Conservation (phyloP, 2,888 invertebrate species). For the Campoletis raptor region DNA sequence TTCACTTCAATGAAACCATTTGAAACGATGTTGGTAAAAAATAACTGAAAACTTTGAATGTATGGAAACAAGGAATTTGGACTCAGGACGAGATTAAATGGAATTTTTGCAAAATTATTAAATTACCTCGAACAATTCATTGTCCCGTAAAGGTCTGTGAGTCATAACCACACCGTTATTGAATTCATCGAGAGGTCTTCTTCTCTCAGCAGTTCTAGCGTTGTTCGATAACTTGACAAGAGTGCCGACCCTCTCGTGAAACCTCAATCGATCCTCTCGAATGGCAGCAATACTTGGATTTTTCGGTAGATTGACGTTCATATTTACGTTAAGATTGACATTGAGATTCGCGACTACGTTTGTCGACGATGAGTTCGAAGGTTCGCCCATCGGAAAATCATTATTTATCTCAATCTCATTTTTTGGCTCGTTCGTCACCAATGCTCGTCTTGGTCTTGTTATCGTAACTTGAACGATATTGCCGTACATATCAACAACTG, state of each 20-base stretch:
- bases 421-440: conserved; percentile 73
- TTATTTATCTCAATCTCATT: conserved; percentile 81
- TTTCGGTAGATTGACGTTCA: conserved; percentile 82
- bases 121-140: conserved; percentile 94
- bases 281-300: conserved; percentile 81
- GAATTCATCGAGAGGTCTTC: conserved; percentile 96
- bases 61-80: conserved; percentile 74
- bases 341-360: conserved; percentile 84
- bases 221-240: conserved; percentile 94
- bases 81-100: background rate
- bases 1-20: no score
- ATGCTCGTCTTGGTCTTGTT: conserved; percentile 82
- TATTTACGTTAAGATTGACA: conserved; percentile 83
- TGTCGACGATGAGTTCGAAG: conserved; percentile 81
- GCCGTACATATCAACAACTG: conserved; percentile 93
- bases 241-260: conserved; percentile 95
- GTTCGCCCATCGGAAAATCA: conserved; percentile 78
- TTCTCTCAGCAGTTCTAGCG: conserved; percentile 93
- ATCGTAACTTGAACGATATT: conserved; percentile 92
- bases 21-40: no score
- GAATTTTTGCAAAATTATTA: conserved; percentile 5
- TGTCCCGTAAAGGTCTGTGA: conserved; percentile 93
- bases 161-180: conserved; percentile 99
- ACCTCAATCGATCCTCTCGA: conserved; percentile 89
- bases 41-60: conserved; percentile 87